Base-by-base conservation (phyloP, 2,888 invertebrate genomes). In the Hirudinaria manillensis region DNA sequence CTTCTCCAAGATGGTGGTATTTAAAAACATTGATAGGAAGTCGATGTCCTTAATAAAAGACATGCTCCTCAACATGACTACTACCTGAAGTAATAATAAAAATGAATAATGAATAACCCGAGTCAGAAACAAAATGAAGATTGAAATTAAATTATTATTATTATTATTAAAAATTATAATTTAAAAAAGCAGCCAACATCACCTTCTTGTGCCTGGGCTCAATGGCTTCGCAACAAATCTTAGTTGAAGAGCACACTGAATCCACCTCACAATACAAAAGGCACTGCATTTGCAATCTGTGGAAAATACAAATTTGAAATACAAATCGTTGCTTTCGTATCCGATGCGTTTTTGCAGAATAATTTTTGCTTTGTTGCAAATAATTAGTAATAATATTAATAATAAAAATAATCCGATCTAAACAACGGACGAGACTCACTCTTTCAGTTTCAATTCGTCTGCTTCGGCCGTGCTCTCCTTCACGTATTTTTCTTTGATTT, bases 41-140 rank as follows among this genome's bases (percentile, higher is more conserved):
- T 24, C 21, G 61, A 16, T 56, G 45, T 73, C 65, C 65, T 61
- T 65, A 21, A 65, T 51, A 29, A 73, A 73, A 24, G 65, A 65
- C 21, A 73, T 61, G 1, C 10, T 73, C 34, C 73, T 55, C 36
- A 73, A 34, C 36, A 68, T 68, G 32, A 32, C 32, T 24, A 68
- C 68, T 1, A 68, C 36, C 68, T 68, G 68, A 32, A 24, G 34
- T 13, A 34, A 68, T 68, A n/a, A 67, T 24, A 67, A 67, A 24
- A 67, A 67, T 10, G 34, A 68, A 68, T 16, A 68, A 34, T 68
- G 16, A 61, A n/a, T 29, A 61, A 61, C 13, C 6, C 29, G n/a
- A 61, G n/a, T 2, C 1, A 24, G 10, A 61, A 61, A 27, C 2
- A 27, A n/a, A 61, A 61, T 29, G 3, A 10, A 61, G 29, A 16